A percentile compares a stretch with the other conserved stretches of the same genome.
Evolutionary conservation across 2,888 invertebrate species (phyloP).

Genomic region (Plagodis dolabraria): DNA sequence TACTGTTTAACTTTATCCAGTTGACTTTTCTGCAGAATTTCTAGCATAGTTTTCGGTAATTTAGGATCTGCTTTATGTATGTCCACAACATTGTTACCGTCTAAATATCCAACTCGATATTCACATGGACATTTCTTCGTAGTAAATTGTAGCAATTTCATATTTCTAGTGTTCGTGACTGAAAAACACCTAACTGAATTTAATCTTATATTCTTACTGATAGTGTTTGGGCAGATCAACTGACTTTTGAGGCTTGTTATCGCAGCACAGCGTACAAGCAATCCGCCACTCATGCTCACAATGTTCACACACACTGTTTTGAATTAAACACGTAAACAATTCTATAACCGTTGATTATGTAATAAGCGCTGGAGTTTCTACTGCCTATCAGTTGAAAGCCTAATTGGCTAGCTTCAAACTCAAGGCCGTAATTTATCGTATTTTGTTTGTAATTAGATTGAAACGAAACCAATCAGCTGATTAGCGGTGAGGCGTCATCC

Average conservation of each 20-base stretch:
- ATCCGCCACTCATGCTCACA: slow-evolving; percentile 50
- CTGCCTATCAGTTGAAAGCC: too few species aligned
- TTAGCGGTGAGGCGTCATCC: too few species aligned
- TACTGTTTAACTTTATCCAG: slow-evolving; percentile 64
- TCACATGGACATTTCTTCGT: slow-evolving; percentile 81
- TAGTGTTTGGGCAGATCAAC: slow-evolving; percentile 40
- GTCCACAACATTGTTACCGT: slow-evolving; percentile 87
- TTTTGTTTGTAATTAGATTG: too few species aligned
- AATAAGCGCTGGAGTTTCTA: slow-evolving; percentile 1
- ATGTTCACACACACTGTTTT: slow-evolving; percentile 30
- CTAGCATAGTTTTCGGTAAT: slow-evolving; percentile 70
- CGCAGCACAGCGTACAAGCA: slow-evolving; percentile 42
- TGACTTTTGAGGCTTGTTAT: slow-evolving; percentile 55
- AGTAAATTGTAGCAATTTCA: slow-evolving; percentile 90
- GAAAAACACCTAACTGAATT: slow-evolving; percentile 51
- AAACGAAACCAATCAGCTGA: too few species aligned
- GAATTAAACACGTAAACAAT: slow-evolving; percentile 6
- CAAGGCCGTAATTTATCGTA: too few species aligned
- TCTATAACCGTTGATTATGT: neutral
- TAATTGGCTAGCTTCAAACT: too few species aligned
- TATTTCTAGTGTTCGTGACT: slow-evolving; percentile 61
- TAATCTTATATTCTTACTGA: slow-evolving; percentile 36
- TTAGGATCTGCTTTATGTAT: slow-evolving; percentile 85
- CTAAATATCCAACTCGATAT: slow-evolving; percentile 88
- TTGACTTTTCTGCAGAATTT: slow-evolving; percentile 69